These are phyloP conservation scores for Camponotus floridanus DNA, from an alignment of 1,140 invertebrate genomes.

Conservation along the genomic window DNA sequence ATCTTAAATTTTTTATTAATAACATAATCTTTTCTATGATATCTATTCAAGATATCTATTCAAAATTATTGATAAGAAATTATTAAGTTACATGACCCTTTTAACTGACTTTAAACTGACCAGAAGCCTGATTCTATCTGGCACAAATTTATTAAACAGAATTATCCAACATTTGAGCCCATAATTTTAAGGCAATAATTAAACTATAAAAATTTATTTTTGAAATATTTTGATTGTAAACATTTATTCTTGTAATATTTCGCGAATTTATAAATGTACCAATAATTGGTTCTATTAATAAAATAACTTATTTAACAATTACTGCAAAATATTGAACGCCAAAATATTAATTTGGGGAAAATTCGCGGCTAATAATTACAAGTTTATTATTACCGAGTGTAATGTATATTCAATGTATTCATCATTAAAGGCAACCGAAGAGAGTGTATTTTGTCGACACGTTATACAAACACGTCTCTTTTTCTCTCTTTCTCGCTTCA, in stretches of 20 bases:
- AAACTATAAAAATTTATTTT: background rate
- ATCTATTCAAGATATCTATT: too few species aligned
- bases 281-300: background rate
- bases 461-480: conserved; percentile 25
- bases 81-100: too few species aligned
- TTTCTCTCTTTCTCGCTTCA: conserved; percentile 1
- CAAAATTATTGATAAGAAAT: too few species aligned
- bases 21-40: too few species aligned
- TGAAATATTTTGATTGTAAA: background rate
- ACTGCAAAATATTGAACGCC: background rate
- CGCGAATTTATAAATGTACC: background rate
- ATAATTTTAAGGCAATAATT: background rate
- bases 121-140: background rate
- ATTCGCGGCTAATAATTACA: conserved; percentile 19
- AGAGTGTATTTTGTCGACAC: conserved; percentile 40
- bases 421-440: conserved; percentile 25
- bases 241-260: background rate
- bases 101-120: too few species aligned
- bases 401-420: conserved; percentile 27
- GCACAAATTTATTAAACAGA: background rate
- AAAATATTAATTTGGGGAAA: background rate
- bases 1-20: too few species aligned
- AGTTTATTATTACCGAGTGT: conserved; percentile 21
- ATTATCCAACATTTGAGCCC: background rate
- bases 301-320: background rate